Conservation (phyloP, 1,140 invertebrate species). For the Latrodectus geometricus region DNA sequence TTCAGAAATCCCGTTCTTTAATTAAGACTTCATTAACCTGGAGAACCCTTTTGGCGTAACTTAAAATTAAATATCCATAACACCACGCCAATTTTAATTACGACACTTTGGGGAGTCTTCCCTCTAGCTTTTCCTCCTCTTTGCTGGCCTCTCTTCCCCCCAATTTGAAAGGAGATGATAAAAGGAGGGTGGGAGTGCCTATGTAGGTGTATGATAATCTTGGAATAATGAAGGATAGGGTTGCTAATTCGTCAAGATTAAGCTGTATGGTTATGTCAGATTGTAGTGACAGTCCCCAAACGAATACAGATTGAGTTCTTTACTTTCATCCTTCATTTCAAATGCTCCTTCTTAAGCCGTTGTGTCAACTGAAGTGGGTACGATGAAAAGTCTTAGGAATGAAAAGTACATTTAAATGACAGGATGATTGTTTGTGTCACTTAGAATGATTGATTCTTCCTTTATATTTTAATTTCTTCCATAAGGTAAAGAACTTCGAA, state of each 20-base stretch:
- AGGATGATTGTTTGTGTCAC: too few relatives aligned
- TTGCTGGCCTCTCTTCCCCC: background rate
- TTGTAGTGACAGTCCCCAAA: conserved; percentile 41
- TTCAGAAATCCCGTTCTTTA: conserved; percentile 45
- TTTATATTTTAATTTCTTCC: too few relatives aligned
- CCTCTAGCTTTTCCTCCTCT: background rate
- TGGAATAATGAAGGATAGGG: conserved; percentile 55
- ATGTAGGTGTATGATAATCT: conserved; percentile 52
- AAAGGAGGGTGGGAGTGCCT: background rate
- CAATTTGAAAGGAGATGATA: background rate
- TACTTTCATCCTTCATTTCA: background rate
- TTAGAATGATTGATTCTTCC: too few relatives aligned
- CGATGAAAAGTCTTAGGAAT: background rate
- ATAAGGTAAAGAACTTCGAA: too few relatives aligned
- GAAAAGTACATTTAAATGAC: too few relatives aligned
- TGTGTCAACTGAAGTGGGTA: conserved; percentile 38
- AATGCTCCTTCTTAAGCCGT: conserved; percentile 29
- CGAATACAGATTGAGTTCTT: conserved; percentile 37
- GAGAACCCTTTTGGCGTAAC: conserved; percentile 41
- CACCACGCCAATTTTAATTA: conserved; percentile 58
- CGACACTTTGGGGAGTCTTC: conserved; percentile 28
- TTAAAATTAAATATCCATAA: conserved; percentile 60
- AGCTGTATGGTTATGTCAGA: conserved; percentile 47
- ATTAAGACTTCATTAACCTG: conserved; percentile 57
- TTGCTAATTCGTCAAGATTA: conserved; percentile 59